These are phyloP conservation scores for Hyperoplus immaculatus DNA, from an alignment of 2,797 vertebrate genomes.

Conservation along the genomic window DNA sequence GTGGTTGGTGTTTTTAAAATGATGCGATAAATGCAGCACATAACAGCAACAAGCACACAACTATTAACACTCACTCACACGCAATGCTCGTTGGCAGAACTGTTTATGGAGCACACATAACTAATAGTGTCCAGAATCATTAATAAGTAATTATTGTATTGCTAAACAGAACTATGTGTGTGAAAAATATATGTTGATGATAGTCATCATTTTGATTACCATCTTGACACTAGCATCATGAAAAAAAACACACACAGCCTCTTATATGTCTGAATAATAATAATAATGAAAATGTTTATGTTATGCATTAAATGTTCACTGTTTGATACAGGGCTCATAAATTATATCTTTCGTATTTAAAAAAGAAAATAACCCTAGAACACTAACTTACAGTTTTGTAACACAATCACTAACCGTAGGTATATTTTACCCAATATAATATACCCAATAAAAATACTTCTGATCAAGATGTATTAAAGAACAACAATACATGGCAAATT, in stretches of 20 bases:
- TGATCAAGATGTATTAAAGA: too few relatives aligned
- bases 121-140: conserved; percentile 53
- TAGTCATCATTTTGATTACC: conserved; percentile 7
- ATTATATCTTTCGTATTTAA: not conserved
- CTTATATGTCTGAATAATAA: not conserved
- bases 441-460: too few relatives aligned
- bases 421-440: too few relatives aligned
- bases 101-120: conserved; percentile 56
- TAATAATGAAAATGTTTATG: not conserved
- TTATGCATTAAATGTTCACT: not conserved
- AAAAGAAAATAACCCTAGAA: too few relatives aligned
- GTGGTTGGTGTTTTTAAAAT: conserved; percentile 53
- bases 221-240: conserved; percentile 9
- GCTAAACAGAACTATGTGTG: conserved; percentile 14
- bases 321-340: not conserved
- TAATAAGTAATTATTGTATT: conserved; percentile 35
- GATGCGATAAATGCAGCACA: conserved; percentile 48
- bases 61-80: conserved; percentile 39
- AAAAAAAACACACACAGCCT: conserved; percentile 4
- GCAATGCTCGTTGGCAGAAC: conserved; percentile 22
- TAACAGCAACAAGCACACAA: conserved; percentile 46
- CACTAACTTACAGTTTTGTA: too few relatives aligned
- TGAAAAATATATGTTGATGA: not conserved
- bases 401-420: too few relatives aligned
- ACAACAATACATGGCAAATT: too few relatives aligned